These are phyloP conservation scores for Marasmarcha lunaedactyla DNA, from an alignment of 2,888 invertebrate species.

Conservation along the genomic window DNA sequence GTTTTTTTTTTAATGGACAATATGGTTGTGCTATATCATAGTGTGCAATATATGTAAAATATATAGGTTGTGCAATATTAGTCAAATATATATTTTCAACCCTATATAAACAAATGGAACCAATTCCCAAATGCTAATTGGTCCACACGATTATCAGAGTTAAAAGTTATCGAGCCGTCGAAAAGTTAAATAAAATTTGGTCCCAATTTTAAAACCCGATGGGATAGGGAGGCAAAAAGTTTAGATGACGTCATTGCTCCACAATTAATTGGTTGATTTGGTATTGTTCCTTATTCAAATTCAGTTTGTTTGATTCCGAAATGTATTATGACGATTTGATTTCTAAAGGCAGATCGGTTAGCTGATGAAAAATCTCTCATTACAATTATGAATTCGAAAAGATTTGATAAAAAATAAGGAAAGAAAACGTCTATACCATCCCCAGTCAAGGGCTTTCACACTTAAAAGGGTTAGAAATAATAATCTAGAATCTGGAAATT, in stretches of 20 bases:
- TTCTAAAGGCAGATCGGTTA: no score
- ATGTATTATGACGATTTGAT: no score
- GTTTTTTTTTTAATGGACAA: no score
- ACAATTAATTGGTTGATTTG: slow-evolving; percentile 59
- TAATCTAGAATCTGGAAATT: neutral
- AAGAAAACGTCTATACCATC: neutral
- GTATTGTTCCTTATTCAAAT: neutral
- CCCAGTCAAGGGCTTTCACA: neutral
- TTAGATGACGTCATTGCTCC: slow-evolving; percentile 58
- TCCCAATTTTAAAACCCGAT: slow-evolving; percentile 19
- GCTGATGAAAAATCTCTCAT: no score
- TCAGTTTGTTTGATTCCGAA: no score
- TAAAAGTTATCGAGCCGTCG: slow-evolving; percentile 29
- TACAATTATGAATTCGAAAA: no score
- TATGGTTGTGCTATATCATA: no score
- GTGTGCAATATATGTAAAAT: no score
- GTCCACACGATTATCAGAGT: slow-evolving; percentile 16
- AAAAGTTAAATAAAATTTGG: slow-evolving; percentile 54
- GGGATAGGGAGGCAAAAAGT: slow-evolving; percentile 45
- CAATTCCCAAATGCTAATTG: neutral
- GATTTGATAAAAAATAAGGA: no score
- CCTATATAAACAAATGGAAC: no score
- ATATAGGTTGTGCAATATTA: no score
- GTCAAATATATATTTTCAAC: no score
- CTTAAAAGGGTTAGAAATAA: neutral